phyloP scores from a whole-genome alignment of 2,888 invertebrate species.

The Phrixothrix hirtus region DNA sequence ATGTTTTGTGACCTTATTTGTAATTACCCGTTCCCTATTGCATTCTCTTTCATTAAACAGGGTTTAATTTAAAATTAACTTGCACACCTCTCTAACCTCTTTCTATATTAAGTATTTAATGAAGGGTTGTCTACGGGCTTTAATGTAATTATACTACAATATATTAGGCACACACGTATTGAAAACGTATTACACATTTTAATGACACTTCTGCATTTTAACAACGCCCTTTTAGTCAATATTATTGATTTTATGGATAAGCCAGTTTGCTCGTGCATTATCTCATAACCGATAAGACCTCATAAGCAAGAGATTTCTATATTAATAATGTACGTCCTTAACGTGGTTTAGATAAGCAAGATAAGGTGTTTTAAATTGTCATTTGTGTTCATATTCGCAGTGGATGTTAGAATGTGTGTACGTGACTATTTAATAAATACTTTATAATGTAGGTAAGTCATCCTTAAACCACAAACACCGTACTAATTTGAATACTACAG shows the following conservation, averaged over 20 bases:
- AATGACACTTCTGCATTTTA: no score
- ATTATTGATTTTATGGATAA: conserved; percentile 3
- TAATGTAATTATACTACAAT: no score
- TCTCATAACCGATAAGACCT: conserved; percentile 14
- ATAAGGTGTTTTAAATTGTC: conserved; percentile 19
- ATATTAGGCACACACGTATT: no score
- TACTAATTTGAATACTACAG: no score
- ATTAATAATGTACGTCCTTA: conserved; percentile 5
- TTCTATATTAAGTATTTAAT: no score
- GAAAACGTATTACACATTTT: no score
- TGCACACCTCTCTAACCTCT: no score
- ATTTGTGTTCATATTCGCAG: conserved; percentile 17
- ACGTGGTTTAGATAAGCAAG: conserved; percentile 18
- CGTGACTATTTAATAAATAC: conserved; percentile 6
- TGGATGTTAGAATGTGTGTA: conserved; percentile 8
- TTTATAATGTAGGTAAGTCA: conserved; percentile 1
- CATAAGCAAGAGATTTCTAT: conserved; percentile 7
- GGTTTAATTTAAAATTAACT: conserved; percentile 14
- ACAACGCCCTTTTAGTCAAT: no score
- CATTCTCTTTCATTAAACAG: conserved; percentile 13
- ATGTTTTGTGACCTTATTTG: conserved; percentile 8
- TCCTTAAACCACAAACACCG: no score
- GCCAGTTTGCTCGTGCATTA: conserved; percentile 1
- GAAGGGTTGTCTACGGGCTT: no score
- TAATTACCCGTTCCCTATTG: conserved; percentile 6